Evolutionary conservation across 2,113 vertebrate species (phyloP).

Genomic region (Eidolon helvum): DNA sequence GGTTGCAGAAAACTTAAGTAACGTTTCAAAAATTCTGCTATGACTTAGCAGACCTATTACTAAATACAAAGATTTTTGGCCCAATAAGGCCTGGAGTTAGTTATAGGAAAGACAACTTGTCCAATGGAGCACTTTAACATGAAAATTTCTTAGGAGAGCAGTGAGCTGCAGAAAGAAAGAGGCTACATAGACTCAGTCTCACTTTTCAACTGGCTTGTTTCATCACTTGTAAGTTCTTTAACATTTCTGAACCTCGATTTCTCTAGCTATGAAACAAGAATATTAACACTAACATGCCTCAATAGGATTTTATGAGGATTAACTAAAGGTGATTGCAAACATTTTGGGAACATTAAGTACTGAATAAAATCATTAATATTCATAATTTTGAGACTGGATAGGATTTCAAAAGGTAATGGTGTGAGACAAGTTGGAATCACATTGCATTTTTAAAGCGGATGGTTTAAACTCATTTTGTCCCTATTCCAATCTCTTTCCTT

Average conservation of each 20-base stretch:
- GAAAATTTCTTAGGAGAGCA: background rate
- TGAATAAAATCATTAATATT: conserved; percentile 50
- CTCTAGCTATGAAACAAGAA: background rate
- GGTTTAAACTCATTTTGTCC: background rate
- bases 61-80: background rate
- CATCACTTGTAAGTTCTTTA: background rate
- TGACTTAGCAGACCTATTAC: background rate
- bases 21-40: background rate
- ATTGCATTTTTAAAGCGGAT: background rate
- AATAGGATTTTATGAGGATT: conserved; percentile 50
- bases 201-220: background rate
- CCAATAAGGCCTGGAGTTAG: background rate
- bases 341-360: background rate
- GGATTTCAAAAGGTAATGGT: conserved; percentile 19
- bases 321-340: conserved; percentile 22
- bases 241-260: background rate
- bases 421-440: background rate
- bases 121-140: background rate
- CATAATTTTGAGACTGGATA: conserved; percentile 49
- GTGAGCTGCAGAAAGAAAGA: background rate
- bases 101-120: background rate
- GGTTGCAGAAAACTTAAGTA: conserved; percentile 9
- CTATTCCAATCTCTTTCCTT: background rate
- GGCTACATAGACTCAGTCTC: background rate
- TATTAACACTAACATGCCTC: conserved; percentile 4